Conservation (phyloP, 1,140 invertebrate species). For the Trichomalopsis sarcophagae region DNA sequence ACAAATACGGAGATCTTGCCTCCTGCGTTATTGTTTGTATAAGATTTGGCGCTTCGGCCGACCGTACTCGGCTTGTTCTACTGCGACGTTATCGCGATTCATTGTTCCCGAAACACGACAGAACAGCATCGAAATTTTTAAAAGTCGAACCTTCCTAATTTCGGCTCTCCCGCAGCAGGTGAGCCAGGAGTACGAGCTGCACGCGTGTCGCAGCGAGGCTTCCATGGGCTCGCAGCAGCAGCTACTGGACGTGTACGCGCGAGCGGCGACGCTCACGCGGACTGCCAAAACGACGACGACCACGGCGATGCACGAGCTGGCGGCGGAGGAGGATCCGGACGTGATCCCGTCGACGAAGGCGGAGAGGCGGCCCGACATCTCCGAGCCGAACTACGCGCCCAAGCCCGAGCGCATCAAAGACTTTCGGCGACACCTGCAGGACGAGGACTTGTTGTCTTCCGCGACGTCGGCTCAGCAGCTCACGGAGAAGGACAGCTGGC, state of each 20-base stretch:
- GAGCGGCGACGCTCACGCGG: background rate
- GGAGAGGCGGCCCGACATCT: slow-evolving; percentile 62
- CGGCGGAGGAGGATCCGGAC: slow-evolving; percentile 62
- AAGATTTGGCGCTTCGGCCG: too few species aligned
- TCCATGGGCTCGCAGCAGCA: background rate
- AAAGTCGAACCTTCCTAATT: background rate
- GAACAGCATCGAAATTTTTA: too few species aligned
- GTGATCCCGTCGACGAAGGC: slow-evolving; percentile 62
- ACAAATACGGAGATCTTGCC: too few species aligned
- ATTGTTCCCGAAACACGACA: too few species aligned
- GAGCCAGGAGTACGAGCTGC: slow-evolving; percentile 38
- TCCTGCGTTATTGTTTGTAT: too few species aligned
- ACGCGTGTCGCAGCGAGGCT: background rate
- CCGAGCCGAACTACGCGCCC: slow-evolving; percentile 60
- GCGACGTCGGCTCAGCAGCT: slow-evolving; percentile 50
- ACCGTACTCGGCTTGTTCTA: background rate
- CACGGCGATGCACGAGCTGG: slow-evolving; percentile 6
- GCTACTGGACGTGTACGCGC: background rate
- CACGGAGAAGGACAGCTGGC: slow-evolving; percentile 52
- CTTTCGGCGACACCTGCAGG: slow-evolving; percentile 44
- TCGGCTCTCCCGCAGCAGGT: background rate
- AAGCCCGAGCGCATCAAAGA: slow-evolving; percentile 59
- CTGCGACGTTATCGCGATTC: background rate
- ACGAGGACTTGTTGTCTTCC: slow-evolving; percentile 3
- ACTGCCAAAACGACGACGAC: slow-evolving; percentile 2